Conservation (phyloP, 2,888 invertebrate genomes). For the Tachina lurida region DNA sequence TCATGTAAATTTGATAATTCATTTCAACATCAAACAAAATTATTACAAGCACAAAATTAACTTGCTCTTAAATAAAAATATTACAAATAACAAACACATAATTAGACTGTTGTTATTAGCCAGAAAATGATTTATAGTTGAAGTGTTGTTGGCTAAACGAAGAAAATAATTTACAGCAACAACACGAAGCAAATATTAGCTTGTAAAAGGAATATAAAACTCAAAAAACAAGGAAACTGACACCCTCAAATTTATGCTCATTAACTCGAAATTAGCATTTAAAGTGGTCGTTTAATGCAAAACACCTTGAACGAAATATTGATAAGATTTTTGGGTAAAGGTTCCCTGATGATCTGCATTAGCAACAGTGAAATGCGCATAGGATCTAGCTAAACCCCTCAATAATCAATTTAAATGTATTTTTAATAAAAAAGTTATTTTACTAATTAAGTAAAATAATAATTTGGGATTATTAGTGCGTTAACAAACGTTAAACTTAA, state of each 20-base stretch:
- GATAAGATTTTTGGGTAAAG: too few species aligned
- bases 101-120: constrained; percentile 53
- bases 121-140: constrained; percentile 17
- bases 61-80: constrained; percentile 45
- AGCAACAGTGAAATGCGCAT: too few species aligned
- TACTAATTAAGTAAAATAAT: too few species aligned
- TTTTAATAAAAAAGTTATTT: too few species aligned
- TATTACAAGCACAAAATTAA: constrained; percentile 39
- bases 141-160: not conserved
- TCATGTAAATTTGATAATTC: not conserved
- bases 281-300: constrained; percentile 62
- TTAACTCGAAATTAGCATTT: constrained; percentile 65
- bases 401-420: too few species aligned
- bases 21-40: constrained; percentile 49
- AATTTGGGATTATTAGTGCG: too few species aligned
- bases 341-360: too few species aligned
- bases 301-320: constrained; percentile 46
- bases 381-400: too few species aligned
- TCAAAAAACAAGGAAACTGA: not conserved
- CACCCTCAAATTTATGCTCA: not conserved
- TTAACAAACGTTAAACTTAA: too few species aligned
- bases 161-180: not conserved
- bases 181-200: not conserved
- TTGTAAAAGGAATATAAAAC: not conserved
- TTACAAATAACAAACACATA: constrained; percentile 38